Evolutionary conservation across 30 jellyfish, hydroid and myxozoan genomes (phyloP).

Genomic region (Calvadosia cruxmelitensis): DNA sequence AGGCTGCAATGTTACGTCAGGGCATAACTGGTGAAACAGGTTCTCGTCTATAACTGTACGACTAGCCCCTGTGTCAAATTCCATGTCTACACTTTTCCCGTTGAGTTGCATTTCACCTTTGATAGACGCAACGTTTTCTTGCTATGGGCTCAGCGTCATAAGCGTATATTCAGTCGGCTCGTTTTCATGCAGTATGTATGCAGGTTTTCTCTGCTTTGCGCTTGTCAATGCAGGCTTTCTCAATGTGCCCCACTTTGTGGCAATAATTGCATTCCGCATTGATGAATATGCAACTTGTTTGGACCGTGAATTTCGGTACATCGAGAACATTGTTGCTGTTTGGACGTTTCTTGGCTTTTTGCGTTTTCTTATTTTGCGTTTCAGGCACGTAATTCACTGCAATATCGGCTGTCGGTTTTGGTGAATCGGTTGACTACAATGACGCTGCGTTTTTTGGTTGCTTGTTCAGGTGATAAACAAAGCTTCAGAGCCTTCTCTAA

Average conservation of each 20-base stretch:
- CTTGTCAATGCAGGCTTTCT: background rate
- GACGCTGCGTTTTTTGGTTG: background rate
- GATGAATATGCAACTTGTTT: background rate
- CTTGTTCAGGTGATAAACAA: background rate
- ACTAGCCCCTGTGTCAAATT: background rate
- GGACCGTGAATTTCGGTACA: too few relatives aligned
- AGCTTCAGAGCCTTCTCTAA: background rate
- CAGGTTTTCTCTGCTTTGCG: too few relatives aligned
- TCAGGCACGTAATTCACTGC: too few relatives aligned
- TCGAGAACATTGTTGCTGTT: too few relatives aligned
- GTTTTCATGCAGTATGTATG: too few relatives aligned
- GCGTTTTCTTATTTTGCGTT: too few relatives aligned
- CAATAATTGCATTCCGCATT: background rate
- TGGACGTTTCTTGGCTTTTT: too few relatives aligned
- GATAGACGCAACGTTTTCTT: too few relatives aligned
- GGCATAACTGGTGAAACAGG: background rate
- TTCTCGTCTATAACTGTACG: background rate
- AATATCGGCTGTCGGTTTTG: background rate
- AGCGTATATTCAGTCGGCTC: too few relatives aligned
- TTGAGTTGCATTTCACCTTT: background rate
- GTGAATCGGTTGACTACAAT: background rate
- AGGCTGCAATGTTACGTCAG: background rate
- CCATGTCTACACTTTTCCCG: background rate
- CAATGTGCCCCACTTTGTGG: background rate
- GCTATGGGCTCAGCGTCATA: too few relatives aligned